A percentile compares a stretch with the other conserved stretches of the same genome.
Conservation (phyloP, 2,797 vertebrate species). For the Muscicapa comitata region DNA sequence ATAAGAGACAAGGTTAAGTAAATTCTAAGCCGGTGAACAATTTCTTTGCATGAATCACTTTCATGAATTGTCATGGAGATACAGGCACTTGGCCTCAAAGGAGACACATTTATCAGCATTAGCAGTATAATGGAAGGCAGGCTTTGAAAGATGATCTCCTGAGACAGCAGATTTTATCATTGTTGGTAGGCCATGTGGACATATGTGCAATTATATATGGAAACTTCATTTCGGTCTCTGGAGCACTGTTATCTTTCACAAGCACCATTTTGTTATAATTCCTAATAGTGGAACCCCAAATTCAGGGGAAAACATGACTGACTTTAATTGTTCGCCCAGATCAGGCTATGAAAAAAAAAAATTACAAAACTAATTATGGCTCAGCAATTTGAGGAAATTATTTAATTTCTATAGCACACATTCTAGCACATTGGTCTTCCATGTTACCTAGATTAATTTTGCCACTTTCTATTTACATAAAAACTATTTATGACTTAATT, state of each 20-base stretch:
- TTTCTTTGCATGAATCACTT: constrained; percentile 36
- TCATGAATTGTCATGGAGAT: constrained; percentile 43
- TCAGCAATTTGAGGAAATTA: neutral
- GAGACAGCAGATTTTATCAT: constrained; percentile 31
- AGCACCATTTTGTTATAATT: neutral
- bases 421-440: neutral
- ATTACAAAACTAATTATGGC: neutral
- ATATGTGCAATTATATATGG: constrained; percentile 26
- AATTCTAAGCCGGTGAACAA: constrained; percentile 28
- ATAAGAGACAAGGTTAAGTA: constrained; percentile 36
- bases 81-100: neutral
- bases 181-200: neutral
- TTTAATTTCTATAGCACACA: neutral
- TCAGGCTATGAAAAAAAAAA: neutral
- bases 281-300: constrained; percentile 7
- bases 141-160: constrained; percentile 22
- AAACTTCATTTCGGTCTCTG: neutral
- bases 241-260: neutral
- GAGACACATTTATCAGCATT: constrained; percentile 7
- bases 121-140: constrained; percentile 34
- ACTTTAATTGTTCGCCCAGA: neutral
- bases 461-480: neutral
- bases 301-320: neutral
- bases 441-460: neutral
- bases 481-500: neutral